Evolutionary conservation across 2,888 invertebrate genomes (phyloP), one percentile per base, ranked within the genome.

Genomic region (Hyppa rectilinea): DNA sequence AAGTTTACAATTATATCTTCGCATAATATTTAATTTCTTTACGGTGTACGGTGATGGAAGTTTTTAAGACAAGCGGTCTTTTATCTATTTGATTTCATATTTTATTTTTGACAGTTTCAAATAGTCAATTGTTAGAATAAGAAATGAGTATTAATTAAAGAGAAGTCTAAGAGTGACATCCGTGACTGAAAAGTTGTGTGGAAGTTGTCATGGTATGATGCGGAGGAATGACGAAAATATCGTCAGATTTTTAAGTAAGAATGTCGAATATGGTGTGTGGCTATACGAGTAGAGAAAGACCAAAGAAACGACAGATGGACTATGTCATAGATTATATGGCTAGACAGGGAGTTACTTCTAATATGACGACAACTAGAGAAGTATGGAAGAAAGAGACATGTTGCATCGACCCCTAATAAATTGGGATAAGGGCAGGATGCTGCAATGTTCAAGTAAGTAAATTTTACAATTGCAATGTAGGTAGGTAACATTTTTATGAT

Each of bases 401-500:
- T 23, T 47, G 23, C 23, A 4, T 4, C 10, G 23, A 23, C 45
- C 10, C 0, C 23, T 23, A 23, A 47, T 12, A 10, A 2, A 10
- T 23, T 4, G 10, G 4, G 10, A 23, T 10, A 10, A 47, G 23
- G 20, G 6, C 40, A 40, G 20, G 20, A 20, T n/a, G 45, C n/a
- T n/a, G n/a, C n/a, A n/a, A 10, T n/a, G n/a, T n/a, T 55, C 53
- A 50, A 29, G 14, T 36, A 40, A 40, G 26, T 38, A 23, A 38
- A 52, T 56, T 60, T 55, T 43, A 43, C 6, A 60, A 49, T 17
- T 17, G 34, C 26, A 36, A 36, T 40, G 40, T 55, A n/a, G n/a
- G n/a, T n/a, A n/a, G n/a, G n/a, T n/a, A 55, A 9, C n/a, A 40
- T 52, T 72, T 65, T 61, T n/a, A 17, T 56, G 40, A 17, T 6